Evolutionary conservation across 2,113 vertebrate species (phyloP).

Genomic region (Silurus glanis): DNA sequence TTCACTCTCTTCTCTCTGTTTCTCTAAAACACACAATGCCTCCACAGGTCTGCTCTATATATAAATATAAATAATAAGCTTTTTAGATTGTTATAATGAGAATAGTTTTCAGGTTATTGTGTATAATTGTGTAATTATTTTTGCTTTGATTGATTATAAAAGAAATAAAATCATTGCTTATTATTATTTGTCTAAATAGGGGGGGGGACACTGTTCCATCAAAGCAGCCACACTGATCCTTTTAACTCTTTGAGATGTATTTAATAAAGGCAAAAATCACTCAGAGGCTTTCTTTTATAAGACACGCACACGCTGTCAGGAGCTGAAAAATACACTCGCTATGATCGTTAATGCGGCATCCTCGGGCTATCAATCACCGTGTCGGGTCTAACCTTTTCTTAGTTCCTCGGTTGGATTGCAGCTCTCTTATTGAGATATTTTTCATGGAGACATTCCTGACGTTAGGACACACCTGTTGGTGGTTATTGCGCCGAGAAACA

Average conservation of each 20-base stretch:
- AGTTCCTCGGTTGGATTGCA: conserved; percentile 32
- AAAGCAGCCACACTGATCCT: conserved; percentile 31
- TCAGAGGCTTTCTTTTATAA: conserved; percentile 21
- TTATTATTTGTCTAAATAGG: conserved; percentile 61
- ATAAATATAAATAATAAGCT: too few relatives aligned
- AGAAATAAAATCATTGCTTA: conserved; percentile 56
- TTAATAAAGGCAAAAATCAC: conserved; percentile 57
- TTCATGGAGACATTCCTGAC: conserved; percentile 26
- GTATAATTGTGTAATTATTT: conserved; percentile 45
- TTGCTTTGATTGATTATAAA: conserved; percentile 46
- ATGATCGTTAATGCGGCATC: conserved; percentile 57
- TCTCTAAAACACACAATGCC: background rate
- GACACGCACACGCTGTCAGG: background rate
- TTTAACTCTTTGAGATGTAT: conserved; percentile 44
- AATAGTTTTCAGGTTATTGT: conserved; percentile 48
- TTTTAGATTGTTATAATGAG: background rate
- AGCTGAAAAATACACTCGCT: conserved; percentile 53
- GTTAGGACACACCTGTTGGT: conserved; percentile 39
- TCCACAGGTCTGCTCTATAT: background rate
- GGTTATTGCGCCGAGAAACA: conserved; percentile 52
- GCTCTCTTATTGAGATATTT: conserved; percentile 45
- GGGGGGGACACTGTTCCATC: conserved; percentile 48
- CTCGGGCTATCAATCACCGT: conserved; percentile 56
- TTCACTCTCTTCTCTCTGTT: background rate
- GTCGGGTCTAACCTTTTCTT: conserved; percentile 61